A percentile compares a stretch with the other conserved stretches of the same genome.
Conservation (phyloP, 2,797 vertebrate genomes). For the Anguilla anguilla region DNA sequence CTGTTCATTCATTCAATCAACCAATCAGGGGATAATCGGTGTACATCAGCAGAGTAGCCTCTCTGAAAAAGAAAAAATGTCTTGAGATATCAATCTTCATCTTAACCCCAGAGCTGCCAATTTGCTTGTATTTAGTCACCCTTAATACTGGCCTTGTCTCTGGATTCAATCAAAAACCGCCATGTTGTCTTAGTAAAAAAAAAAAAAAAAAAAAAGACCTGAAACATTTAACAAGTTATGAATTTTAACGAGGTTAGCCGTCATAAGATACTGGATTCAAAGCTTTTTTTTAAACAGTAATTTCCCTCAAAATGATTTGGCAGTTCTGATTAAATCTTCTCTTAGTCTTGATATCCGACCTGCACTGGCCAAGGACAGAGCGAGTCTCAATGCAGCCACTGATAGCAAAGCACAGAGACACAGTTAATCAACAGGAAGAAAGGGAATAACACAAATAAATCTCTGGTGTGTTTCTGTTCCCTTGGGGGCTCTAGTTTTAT, state of each 20-base stretch:
- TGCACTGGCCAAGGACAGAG: neutral
- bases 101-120: neutral
- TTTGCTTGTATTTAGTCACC: neutral
- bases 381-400: neutral
- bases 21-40: neutral
- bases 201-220: neutral
- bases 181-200: neutral
- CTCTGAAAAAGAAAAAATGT: neutral
- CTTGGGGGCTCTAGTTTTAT: slow-evolving; percentile 78
- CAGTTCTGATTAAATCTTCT: neutral
- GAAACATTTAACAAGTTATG: neutral
- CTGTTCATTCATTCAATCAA: neutral
- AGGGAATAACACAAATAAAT: slow-evolving; percentile 5
- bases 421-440: neutral
- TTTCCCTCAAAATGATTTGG: neutral
- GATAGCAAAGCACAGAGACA: neutral
- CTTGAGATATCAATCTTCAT: neutral
- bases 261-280: neutral
- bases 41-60: neutral
- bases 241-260: neutral
- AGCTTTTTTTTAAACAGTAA: neutral
- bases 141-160: neutral
- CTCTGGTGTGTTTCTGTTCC: slow-evolving; percentile 61
- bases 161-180: neutral
- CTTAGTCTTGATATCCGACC: neutral